These are phyloP conservation scores for Oreohelix idahoensis DNA, from an alignment of 1,140 invertebrate genomes.

Conservation along the genomic window DNA sequence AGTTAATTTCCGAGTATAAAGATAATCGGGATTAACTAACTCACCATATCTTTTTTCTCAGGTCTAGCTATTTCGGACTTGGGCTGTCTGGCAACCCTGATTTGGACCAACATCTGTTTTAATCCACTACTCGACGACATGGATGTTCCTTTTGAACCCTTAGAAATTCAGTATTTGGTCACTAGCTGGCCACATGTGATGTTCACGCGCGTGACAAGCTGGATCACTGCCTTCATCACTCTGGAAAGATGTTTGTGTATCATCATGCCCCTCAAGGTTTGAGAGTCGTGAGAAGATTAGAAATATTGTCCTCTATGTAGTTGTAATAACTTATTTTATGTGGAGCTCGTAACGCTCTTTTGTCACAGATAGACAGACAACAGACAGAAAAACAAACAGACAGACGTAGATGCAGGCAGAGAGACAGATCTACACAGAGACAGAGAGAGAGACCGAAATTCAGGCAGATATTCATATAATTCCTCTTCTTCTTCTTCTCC, in stretches of 20 bases:
- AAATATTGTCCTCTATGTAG: too few relatives aligned
- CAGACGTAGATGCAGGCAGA: too few relatives aligned
- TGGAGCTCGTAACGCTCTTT: too few relatives aligned
- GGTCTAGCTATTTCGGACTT: slow-evolving; percentile 9
- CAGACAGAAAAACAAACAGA: too few relatives aligned
- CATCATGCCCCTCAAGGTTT: slow-evolving; percentile 3
- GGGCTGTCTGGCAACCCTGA: slow-evolving; percentile 7
- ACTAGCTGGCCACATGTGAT: slow-evolving; percentile 30
- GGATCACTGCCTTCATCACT: slow-evolving; percentile 32
- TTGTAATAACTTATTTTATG: too few relatives aligned
- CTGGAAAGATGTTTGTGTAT: slow-evolving; percentile 29
- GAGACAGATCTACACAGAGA: too few relatives aligned
- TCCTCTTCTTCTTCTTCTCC: too few relatives aligned
- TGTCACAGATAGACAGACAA: too few relatives aligned
- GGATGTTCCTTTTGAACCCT: slow-evolving; percentile 21
- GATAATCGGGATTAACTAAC: background rate
- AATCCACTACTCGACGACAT: slow-evolving; percentile 15
- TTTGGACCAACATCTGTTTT: slow-evolving; percentile 23
- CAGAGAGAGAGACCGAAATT: too few relatives aligned
- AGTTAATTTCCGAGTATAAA: too few relatives aligned
- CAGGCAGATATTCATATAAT: too few relatives aligned
- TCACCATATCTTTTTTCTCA: background rate
- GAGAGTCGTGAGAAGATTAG: background rate
- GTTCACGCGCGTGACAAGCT: slow-evolving; percentile 19
- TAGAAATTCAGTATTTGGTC: slow-evolving; percentile 27